Evolutionary conservation across 2,113 vertebrate genomes (phyloP), one percentile per base, ranked within the genome.

Genomic region (Erythrocercus mccallii): DNA sequence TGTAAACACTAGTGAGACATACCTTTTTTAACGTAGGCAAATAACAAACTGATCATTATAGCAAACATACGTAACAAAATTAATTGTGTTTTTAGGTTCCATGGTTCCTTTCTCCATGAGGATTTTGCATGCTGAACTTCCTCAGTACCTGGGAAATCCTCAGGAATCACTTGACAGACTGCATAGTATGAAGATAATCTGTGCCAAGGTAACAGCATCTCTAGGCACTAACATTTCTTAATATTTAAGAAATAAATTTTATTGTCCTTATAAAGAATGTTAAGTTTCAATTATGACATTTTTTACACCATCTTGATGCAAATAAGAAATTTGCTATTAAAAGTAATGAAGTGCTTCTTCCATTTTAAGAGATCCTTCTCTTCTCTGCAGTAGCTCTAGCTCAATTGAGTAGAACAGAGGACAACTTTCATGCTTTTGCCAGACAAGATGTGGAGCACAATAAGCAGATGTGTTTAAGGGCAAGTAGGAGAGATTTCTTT

Each of bases 81-180:
- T 28, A 16, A 15, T 92, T 92, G 12, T 74, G 4, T 15, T 91
- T 95, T 31, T 94, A 99, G 99, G 99, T 92, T 99, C 99, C 81
- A 99, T 99, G 99, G 99, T 99, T 81, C 99, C 99, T 53, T 99
- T 99, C 96, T 99, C 99, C 42, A 99, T 99, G 99, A 95, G 99
- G 60, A 97, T 99, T 97, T 96, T 99, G 72, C 99, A 99, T 33
- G 99, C 99, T 0, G 99, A 99, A 95, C 99, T 99, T 69, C 99
- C 98, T 86, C 99, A 99, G 95, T 99, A 99, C 96, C 96, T 99
- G 80, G 98, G 98, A 78, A 98, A 98, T 94, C 98, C 99, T 42
- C 99, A 99, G 97, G 99, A 99, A 91, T 98, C 99, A 22, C 98
- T 99, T 95, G 99, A 99, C 97, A 98, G 99, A 85, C 98, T 99